Evolutionary conservation across 2,113 vertebrate genomes (phyloP).

Genomic region (Gobiocypris rarus): DNA sequence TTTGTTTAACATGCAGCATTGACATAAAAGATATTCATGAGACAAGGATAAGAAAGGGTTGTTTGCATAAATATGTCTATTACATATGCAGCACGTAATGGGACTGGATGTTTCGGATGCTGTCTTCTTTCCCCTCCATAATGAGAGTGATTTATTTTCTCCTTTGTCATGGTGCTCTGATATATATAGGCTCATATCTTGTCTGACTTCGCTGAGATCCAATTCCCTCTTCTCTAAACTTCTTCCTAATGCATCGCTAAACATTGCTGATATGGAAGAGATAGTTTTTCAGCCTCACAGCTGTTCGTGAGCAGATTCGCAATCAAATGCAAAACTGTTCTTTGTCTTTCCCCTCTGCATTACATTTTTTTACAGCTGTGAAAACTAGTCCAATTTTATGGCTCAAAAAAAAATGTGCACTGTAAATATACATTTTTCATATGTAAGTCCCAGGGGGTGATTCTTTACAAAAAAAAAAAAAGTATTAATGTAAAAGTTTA

Average conservation of each 20-base stretch:
- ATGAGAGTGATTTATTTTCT: slow-evolving; percentile 20
- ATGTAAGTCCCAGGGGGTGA: not conserved
- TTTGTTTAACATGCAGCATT: slow-evolving; percentile 32
- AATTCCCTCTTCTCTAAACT: slow-evolving; percentile 12
- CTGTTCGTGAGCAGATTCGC: not conserved
- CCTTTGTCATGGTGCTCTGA: not conserved
- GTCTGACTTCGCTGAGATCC: not conserved
- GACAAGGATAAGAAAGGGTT: slow-evolving; percentile 13
- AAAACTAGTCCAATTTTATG: not conserved
- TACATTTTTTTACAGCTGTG: not conserved
- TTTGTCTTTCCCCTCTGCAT: not conserved
- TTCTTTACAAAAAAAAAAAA: too few species aligned
- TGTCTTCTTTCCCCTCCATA: slow-evolving; percentile 4
- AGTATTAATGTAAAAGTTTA: too few species aligned
- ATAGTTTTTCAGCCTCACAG: slow-evolving; percentile 7
- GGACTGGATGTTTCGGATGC: slow-evolving; percentile 4
- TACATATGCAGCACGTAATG: slow-evolving; percentile 17
- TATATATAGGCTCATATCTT: slow-evolving; percentile 3
- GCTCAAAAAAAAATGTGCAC: not conserved
- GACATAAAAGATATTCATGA: slow-evolving; percentile 25
- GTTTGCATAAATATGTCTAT: slow-evolving; percentile 30
- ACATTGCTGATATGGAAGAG: slow-evolving; percentile 13
- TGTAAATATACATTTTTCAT: not conserved
- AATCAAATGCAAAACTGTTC: not conserved
- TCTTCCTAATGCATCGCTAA: slow-evolving; percentile 25